Conservation (phyloP, 1,140 invertebrate species). For the Orchesella cincta region DNA sequence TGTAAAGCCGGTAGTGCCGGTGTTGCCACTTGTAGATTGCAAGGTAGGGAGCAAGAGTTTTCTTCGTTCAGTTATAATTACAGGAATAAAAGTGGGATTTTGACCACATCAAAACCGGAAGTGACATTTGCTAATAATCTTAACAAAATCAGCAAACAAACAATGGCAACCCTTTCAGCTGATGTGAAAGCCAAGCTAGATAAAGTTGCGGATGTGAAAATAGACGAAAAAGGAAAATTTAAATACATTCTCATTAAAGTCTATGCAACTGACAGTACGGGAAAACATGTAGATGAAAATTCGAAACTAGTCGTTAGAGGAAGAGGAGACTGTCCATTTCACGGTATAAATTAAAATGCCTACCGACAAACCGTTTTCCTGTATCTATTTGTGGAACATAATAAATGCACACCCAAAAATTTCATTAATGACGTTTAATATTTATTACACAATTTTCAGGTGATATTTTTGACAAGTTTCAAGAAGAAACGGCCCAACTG, state of each 20-base stretch:
- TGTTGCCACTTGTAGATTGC: too few relatives aligned
- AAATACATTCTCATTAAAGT: slow-evolving; percentile 18
- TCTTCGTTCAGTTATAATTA: too few relatives aligned
- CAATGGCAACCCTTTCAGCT: neutral
- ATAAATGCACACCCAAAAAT: too few relatives aligned
- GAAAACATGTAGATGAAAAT: slow-evolving; percentile 9
- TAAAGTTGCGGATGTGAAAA: slow-evolving; percentile 12
- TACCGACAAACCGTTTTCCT: neutral
- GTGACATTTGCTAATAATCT: too few relatives aligned
- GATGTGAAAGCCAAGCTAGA: neutral
- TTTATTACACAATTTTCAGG: neutral
- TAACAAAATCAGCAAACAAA: too few relatives aligned
- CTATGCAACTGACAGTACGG: neutral
- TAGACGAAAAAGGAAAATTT: neutral
- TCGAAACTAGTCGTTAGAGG: slow-evolving; percentile 1
- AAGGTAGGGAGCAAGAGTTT: too few relatives aligned
- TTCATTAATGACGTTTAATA: neutral
- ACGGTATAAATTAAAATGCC: neutral
- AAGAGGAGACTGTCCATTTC: neutral
- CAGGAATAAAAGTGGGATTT: too few relatives aligned
- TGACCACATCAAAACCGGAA: too few relatives aligned
- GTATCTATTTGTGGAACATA: neutral
- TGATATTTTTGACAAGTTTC: slow-evolving; percentile 26
- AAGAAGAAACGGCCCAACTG: neutral
- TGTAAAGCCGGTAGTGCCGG: too few relatives aligned